Evolutionary conservation across 1,140 invertebrate species (phyloP), one percentile per base, ranked within the genome.

Genomic region (Drosophila sp.): DNA sequence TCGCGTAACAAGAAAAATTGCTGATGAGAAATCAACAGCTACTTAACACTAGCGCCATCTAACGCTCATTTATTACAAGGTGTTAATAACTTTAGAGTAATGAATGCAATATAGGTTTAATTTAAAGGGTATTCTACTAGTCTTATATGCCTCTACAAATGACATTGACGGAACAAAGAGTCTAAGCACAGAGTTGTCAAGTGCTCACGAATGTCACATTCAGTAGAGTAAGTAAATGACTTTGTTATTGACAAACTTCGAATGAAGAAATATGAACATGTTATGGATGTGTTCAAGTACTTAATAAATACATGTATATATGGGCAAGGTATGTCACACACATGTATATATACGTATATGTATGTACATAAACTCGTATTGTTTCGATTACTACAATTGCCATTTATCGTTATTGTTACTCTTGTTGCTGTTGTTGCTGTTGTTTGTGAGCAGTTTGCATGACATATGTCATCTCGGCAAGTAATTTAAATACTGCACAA

Each of bases 401-500:
- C 53, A 43, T 14, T 16, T 72, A 27, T 21, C 34, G 36, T 57
- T 13, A 21, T 40, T 56, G n/a, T 69, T 62, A 18, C n/a, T n/a
- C n/a, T 18, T 45, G 18, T 14, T 36, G 25, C 54, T 9, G 21
- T 43, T 64, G 65, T 54, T 40, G 34, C 58, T 66, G 50, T 61
- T 48, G 58, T 75, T 58, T 75, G 73, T 69, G 75, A 41, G 71
- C 75, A 66, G 70, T 72, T 72, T 80, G 80, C 80, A 76, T 80
- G 80, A 84, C 81, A 83, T 80, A 76, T 83, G 80, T 83, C 80
- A 84, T 84, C 77, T 80, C 50, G 76, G 36, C 73, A 77, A 84
- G 80, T 72, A 65, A 83, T 84, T 83, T 83, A 83, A 83, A 84
- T 83, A 81, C 61, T 84, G 78, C 70, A 83, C 80, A 83, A 83